Conservation (phyloP, 2,797 vertebrate genomes). For the Cirrhinus mrigala region DNA sequence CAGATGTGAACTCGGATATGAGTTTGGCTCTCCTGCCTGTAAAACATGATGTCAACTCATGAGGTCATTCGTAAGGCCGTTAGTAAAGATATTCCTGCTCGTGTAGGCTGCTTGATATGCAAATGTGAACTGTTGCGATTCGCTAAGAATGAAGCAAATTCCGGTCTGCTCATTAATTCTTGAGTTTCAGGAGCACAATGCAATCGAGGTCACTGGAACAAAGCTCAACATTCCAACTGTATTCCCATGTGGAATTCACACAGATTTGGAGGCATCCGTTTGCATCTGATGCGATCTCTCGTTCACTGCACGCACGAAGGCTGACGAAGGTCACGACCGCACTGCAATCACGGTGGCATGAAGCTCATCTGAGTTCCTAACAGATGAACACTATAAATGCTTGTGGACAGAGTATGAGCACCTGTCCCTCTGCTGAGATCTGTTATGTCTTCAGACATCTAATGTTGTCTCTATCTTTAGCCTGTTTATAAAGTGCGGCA, state of each 20-base stretch:
- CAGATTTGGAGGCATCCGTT: background rate
- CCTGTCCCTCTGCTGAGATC: slow-evolving; percentile 1
- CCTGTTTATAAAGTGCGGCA: slow-evolving; percentile 9
- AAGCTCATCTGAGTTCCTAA: background rate
- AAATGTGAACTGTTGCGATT: background rate
- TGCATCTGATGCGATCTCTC: background rate
- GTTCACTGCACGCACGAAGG: background rate
- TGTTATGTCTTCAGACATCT: background rate
- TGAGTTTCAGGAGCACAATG: background rate
- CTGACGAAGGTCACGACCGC: background rate
- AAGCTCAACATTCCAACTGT: background rate
- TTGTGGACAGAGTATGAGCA: background rate
- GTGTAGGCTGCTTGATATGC: slow-evolving; percentile 4
- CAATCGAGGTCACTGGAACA: background rate
- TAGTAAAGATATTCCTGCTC: slow-evolving; percentile 28
- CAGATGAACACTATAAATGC: background rate
- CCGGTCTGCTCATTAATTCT: background rate
- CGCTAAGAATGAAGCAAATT: background rate
- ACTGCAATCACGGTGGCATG: background rate
- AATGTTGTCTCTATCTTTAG: slow-evolving; percentile 3
- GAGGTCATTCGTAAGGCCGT: slow-evolving; percentile 43
- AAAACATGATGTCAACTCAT: slow-evolving; percentile 40
- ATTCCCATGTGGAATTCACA: background rate
- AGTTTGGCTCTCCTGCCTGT: slow-evolving; percentile 14
- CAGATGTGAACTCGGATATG: background rate